Evolutionary conservation across 2,888 invertebrate species (phyloP), one percentile per base, ranked within the genome.

Genomic region (Dioctria linearis): DNA sequence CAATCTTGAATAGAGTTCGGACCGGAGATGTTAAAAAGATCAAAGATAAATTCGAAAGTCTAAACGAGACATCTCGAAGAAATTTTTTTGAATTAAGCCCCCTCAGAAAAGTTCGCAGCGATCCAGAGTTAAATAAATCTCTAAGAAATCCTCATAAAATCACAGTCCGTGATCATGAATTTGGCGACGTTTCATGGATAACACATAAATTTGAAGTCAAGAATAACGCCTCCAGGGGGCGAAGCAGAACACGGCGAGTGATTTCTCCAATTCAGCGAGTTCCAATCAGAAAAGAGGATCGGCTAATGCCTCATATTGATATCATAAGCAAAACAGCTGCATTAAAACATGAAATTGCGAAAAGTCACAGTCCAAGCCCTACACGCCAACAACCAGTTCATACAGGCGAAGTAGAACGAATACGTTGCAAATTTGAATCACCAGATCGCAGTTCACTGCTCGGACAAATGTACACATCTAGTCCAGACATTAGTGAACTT

Each of bases 221-320:
- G 67, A 86, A 85, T 57, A 88, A 88, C 78, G 88, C 88, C 1
- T 65, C 49, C 39, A 88, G 91, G 46, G 90, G 91, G 0, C 86
- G 92, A 57, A 89, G 90, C 39, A 88, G 91, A 3, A 87, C 88
- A 8, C 86, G 90, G 25, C 90, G 90, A 0, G 88, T 90, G n/a
- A 88, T 90, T 80, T 92, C 94, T 1, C 94, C 95, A 0, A 92
- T 94, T 73, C 92, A 92, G 6, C 90, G 91, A 57, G 89, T 91
- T 51, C 92, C 93, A 0, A 89, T 94, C 49, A 90, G 92, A 51
- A 90, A 92, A 0, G 92, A 92, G 79, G 94, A 95, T 86, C 91
- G 95, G 11, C 93, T 93, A 83, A 96, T 96, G 95, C 96, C 96
- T 0, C 95, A 95, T 85, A 96, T 96, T 83, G 95, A 96, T 85